Evolutionary conservation across 2,113 vertebrate species (phyloP).

Genomic region (Eptatretus burgeri): DNA sequence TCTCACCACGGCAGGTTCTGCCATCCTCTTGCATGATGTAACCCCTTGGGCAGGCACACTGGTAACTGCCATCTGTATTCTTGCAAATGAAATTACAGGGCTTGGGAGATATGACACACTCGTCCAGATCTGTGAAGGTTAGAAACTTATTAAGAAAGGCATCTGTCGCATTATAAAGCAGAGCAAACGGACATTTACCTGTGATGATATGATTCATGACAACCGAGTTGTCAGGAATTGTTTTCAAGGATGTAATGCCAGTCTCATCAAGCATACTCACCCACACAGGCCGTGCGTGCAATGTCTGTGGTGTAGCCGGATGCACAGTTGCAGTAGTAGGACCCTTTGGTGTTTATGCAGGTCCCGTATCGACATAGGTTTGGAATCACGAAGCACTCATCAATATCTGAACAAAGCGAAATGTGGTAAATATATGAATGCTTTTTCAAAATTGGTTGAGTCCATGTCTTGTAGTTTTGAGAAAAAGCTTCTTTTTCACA

Average conservation of each 20-base stretch:
- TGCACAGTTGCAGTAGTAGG: slow-evolving; percentile 59
- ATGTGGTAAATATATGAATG: no score
- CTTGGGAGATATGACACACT: slow-evolving; percentile 48
- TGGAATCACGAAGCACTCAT: slow-evolving; percentile 50
- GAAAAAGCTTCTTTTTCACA: not conserved
- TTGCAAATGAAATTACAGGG: slow-evolving; percentile 79
- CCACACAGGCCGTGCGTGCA: slow-evolving; percentile 34
- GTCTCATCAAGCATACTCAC: slow-evolving; percentile 17
- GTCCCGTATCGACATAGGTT: slow-evolving; percentile 45
- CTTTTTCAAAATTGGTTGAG: no score
- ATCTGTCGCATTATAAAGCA: no score
- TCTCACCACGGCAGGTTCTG: slow-evolving; percentile 61
- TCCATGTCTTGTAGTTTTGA: no score
- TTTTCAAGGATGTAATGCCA: no score
- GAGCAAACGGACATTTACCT: no score
- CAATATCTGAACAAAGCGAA: slow-evolving; percentile 31
- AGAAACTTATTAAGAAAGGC: no score
- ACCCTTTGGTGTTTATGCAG: slow-evolving; percentile 68
- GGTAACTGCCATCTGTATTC: slow-evolving; percentile 70
- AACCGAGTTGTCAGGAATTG: no score
- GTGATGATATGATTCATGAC: no score
- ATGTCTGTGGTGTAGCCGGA: slow-evolving; percentile 37
- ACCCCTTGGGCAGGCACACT: slow-evolving; percentile 58
- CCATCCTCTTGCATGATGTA: slow-evolving; percentile 54
- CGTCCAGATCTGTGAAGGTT: slow-evolving; percentile 35